Conservation (phyloP, 2,888 invertebrate genomes). For the Lapara coniferarum region DNA sequence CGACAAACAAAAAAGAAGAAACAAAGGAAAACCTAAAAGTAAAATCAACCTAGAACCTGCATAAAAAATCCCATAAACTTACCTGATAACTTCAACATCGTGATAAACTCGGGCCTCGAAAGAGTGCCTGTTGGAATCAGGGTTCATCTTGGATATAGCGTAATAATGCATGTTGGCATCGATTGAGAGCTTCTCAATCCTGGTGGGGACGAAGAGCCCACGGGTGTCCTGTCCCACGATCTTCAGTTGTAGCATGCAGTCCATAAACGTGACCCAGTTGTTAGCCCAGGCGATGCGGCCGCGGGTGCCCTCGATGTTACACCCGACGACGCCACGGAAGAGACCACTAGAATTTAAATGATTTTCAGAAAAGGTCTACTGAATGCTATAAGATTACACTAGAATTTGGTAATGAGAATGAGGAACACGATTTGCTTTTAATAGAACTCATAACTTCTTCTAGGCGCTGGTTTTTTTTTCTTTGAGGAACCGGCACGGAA, state of each 20-base stretch:
- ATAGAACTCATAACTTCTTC: no score
- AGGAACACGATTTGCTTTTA: no score
- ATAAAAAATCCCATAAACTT: slow-evolving; percentile 29
- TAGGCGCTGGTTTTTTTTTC: no score
- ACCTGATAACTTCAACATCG: slow-evolving; percentile 80
- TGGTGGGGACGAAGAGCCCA: slow-evolving; percentile 89
- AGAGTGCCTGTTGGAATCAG: slow-evolving; percentile 69
- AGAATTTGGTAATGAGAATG: no score
- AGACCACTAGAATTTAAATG: slow-evolving; percentile 69
- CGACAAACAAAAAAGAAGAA: no score
- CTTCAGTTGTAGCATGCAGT: slow-evolving; percentile 93
- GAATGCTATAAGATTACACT: no score
- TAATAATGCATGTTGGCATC: slow-evolving; percentile 85
- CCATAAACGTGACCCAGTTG: slow-evolving; percentile 95
- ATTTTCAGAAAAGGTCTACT: background rate
- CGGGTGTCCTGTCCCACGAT: slow-evolving; percentile 88
- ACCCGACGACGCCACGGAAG: slow-evolving; percentile 84
- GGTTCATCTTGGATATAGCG: slow-evolving; percentile 75
- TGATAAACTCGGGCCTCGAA: slow-evolving; percentile 77
- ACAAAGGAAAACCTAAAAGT: no score
- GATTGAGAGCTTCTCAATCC: slow-evolving; percentile 87
- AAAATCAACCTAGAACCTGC: no score
- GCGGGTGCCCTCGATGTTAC: slow-evolving; percentile 77
- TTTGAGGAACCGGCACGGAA: no score
- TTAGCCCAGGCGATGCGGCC: slow-evolving; percentile 87